A percentile compares a stretch with the other conserved stretches of the same genome.
Evolutionary conservation across 2,797 vertebrate species (phyloP).

Genomic region (Pogonophryne albipinna): DNA sequence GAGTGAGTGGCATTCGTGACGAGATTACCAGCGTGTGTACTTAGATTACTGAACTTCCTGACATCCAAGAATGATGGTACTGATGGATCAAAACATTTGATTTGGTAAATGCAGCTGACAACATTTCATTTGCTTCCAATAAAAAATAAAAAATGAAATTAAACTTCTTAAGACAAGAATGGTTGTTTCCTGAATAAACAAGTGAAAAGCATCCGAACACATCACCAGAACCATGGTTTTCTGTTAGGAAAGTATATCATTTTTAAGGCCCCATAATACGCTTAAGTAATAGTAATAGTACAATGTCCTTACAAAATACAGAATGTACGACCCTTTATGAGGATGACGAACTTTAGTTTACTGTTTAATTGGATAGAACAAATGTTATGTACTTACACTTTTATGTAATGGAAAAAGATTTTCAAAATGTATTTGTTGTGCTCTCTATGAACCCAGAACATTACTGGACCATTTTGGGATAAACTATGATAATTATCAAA

Average conservation of each 20-base stretch:
- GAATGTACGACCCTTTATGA: not conserved
- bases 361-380: not conserved
- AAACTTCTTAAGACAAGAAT: no score
- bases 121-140: not conserved
- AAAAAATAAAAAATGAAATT: not conserved
- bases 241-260: no score
- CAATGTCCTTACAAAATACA: not conserved
- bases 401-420: not conserved
- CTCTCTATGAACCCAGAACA: slow-evolving; percentile 2
- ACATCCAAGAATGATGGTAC: not conserved
- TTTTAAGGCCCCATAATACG: not conserved
- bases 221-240: not conserved
- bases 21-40: slow-evolving; percentile 14
- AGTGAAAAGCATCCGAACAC: not conserved
- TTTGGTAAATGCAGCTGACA: slow-evolving; percentile 2
- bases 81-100: not conserved
- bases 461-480: not conserved
- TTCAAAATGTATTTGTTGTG: not conserved
- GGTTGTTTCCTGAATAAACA: not conserved
- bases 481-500: not conserved
- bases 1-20: slow-evolving; percentile 28
- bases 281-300: not conserved
- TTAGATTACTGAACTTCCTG: not conserved
- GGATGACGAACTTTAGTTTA: not conserved
- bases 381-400: not conserved